Base-by-base conservation (phyloP, 1,140 invertebrate species). In the Pomacea maculata region DNA sequence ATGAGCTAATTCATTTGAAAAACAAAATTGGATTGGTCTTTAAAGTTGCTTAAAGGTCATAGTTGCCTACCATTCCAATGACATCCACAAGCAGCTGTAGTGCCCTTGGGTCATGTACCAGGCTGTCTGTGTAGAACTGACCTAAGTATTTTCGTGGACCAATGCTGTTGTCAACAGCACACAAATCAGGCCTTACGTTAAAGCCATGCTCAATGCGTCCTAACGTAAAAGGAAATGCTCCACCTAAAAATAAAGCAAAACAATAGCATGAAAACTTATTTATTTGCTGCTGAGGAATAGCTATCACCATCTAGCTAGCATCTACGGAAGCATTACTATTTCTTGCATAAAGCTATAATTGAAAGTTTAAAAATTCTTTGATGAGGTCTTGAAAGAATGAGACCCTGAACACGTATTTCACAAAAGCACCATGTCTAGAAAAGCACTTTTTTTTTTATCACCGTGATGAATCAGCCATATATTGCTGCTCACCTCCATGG, bases 141-240 rank as follows among this genome's bases (percentile, higher is more conserved):
- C 93, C 92, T 12, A 94, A 86, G 85, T 93, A 94, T 8, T 92
- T 80, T 45, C 86, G 80, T 1, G 94, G 94, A 57, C 85, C 87
- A 0, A 79, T 80, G 19, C 82, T 77, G 85, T 91, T 92, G 12
- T 93, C 89, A 2, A 86, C 90, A 10, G 93, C 94, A 89, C 94
- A 94, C 6, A 94, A 85, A 86, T 94, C 94, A 9, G 94, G 94
- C 14, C 94, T 86, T 4, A 93, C 92, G 75, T 92, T 87, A 84
- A 91, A 93, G 7, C 92, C 91, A 86, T 94, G 93, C 73, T 93
- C 89, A 29, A 94, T 92, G 29, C 93, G 88, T 12, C 93, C 93
- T 9, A 92, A 83, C 6, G 94, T 94, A 83, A 91, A 94, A 0
- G 94, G 94, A 85, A 94, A 94, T 0, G 93, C 86, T 10, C 94